Conservation (phyloP, 2,113 vertebrate genomes). For the Strix aluco region DNA sequence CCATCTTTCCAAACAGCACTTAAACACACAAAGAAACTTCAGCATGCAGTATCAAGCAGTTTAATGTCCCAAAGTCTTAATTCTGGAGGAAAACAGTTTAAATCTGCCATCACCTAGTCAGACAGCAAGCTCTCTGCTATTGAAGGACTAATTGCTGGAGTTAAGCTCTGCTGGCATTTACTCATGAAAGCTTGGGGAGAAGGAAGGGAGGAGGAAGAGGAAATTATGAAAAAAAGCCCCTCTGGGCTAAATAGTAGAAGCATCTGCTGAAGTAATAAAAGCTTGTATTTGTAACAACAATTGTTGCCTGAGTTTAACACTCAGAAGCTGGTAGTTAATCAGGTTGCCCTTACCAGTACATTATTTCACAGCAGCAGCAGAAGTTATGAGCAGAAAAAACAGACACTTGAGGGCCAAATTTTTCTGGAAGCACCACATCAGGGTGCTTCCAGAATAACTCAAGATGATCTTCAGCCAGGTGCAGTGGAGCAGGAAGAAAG, state of each 20-base stretch:
- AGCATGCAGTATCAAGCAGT: not conserved
- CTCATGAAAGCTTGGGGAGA: not conserved
- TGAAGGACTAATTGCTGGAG: not conserved
- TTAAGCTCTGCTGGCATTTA: not conserved
- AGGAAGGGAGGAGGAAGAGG: not conserved
- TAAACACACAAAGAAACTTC: slow-evolving; percentile 1
- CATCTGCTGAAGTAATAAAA: not conserved
- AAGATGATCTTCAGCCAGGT: not conserved
- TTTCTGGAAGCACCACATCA: not conserved
- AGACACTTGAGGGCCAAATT: not conserved
- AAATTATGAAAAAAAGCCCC: not conserved
- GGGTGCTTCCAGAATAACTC: not conserved
- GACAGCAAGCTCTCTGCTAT: not conserved
- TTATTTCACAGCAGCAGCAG: not conserved
- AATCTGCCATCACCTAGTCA: not conserved
- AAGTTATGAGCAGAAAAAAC: not conserved
- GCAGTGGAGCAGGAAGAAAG: not conserved
- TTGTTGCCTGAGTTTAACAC: not conserved
- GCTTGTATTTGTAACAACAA: not conserved
- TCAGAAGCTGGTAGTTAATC: not conserved
- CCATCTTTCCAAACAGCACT: not conserved
- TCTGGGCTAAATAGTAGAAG: not conserved
- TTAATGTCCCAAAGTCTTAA: not conserved
- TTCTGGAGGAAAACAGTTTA: not conserved
- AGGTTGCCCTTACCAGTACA: not conserved